phyloP scores from a whole-genome alignment of 64 coral and sea anemone genomes.

The Stylophora pistillata region DNA sequence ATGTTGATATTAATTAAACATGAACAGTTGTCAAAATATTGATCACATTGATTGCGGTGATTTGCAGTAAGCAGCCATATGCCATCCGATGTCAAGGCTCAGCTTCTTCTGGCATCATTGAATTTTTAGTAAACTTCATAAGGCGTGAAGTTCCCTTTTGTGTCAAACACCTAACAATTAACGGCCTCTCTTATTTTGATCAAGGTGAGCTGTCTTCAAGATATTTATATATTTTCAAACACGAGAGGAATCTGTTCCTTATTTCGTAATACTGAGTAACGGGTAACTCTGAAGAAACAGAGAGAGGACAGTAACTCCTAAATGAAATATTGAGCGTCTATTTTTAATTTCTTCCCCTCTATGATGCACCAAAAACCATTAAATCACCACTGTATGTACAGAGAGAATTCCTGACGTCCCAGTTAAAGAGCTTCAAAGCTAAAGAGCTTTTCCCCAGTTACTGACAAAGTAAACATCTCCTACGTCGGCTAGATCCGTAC shows the following conservation, averaged over 20 bases:
- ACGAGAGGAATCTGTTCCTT: too few relatives aligned
- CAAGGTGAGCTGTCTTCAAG: too few relatives aligned
- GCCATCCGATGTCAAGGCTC: not conserved
- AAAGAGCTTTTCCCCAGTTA: not conserved
- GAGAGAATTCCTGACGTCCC: not conserved
- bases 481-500: slow-evolving; percentile 60
- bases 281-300: not conserved
- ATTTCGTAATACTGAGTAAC: too few relatives aligned
- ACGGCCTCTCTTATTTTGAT: too few relatives aligned
- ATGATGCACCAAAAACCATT: not conserved
- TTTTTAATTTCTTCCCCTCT: not conserved
- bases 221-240: too few relatives aligned
- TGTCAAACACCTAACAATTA: too few relatives aligned
- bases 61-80: not conserved
- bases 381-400: not conserved
- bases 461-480: not conserved
- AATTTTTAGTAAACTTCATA: not conserved
- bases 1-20: not conserved
- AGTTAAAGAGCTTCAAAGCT: not conserved
- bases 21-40: not conserved
- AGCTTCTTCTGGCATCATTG: not conserved
- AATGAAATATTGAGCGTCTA: not conserved
- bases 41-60: not conserved
- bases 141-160: too few relatives aligned
- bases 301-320: not conserved